Conservation (phyloP, 1,140 invertebrate genomes). For the Pissodes strobi region DNA sequence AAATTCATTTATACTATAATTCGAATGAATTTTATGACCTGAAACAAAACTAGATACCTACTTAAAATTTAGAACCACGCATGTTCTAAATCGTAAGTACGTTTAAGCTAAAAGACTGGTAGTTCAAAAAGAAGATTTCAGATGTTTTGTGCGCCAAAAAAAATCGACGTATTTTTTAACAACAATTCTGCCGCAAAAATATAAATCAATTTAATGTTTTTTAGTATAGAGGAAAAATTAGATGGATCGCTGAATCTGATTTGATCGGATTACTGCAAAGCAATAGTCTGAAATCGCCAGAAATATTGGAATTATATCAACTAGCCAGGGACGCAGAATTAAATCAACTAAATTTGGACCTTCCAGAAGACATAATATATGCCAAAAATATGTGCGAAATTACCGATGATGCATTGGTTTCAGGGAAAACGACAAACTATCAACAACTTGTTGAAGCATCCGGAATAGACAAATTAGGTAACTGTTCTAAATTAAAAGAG, state of each 20-base stretch:
- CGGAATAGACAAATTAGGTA: conserved; percentile 41
- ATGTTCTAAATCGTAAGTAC: no score
- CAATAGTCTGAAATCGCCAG: conserved; percentile 42
- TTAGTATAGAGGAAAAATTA: conserved; percentile 46
- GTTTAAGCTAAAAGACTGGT: no score
- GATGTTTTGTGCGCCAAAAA: no score
- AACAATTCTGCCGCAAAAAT: no score
- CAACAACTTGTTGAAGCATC: conserved; percentile 43
- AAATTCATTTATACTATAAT: no score
- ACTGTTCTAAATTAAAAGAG: neutral
- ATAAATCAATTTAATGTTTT: neutral
- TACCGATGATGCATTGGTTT: conserved; percentile 39
- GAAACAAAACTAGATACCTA: no score
- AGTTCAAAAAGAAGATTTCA: no score
- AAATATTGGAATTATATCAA: conserved; percentile 39
- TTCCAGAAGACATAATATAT: conserved; percentile 26
- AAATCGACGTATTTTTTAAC: no score
- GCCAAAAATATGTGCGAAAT: conserved; percentile 43
- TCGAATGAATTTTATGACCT: no score
- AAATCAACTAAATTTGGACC: conserved; percentile 11
- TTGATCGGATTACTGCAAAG: conserved; percentile 32
- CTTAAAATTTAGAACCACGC: no score
- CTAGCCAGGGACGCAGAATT: conserved; percentile 13
- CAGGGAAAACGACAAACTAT: conserved; percentile 34
- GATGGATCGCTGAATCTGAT: conserved; percentile 43